Base-by-base conservation (phyloP, 2,888 invertebrate species). In the Plebejus argus region DNA sequence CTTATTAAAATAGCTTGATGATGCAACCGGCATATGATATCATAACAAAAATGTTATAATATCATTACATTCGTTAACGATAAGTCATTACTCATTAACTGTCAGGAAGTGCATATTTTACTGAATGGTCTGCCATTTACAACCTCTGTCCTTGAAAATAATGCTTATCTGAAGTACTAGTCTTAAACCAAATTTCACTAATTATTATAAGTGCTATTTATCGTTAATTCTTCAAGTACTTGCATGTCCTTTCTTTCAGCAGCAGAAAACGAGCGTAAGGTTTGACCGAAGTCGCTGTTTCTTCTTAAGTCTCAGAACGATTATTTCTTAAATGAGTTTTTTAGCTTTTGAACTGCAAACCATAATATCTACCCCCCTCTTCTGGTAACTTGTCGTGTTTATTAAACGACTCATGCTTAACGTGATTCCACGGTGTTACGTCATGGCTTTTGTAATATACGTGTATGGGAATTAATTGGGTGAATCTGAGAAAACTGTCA, bases 401-500 rank as follows among this genome's bases (percentile, higher is more conserved):
- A 66, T 61, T 61, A 61, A 61, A 61, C 61, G 61, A 15, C 10
- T 66, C 66, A 66, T 66, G 66, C 28, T 33, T 66, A 66, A 66
- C 66, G 4, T 23, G 61, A 23, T 66, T 66, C 28, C 45, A 72
- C 39, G 39, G 39, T 10, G 49, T 72, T 72, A 45, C 72, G 45
- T 72, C 74, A 53, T 15, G 12, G 72, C 72, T 72, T 20, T 72
- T 74, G 74, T 74, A 74, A 74, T 74, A 23, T 74, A 74, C 74
- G 74, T 76, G 71, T 74, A 79, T 78, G 80, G 80, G 80, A 79
- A 80, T 79, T 78, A 80, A 80, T 80, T 75, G 61, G 78, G 70
- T 49, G 72, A 70, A 78, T 81, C 78, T 58, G 77, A 78, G 53
- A 81, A 80, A 80, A 79, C 33, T 71, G 81, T 81, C 81, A 81